A percentile compares a stretch with the other conserved stretches of the same genome.
Conservation (phyloP, 2,113 vertebrate genomes). For the Dipodomys ordii region DNA sequence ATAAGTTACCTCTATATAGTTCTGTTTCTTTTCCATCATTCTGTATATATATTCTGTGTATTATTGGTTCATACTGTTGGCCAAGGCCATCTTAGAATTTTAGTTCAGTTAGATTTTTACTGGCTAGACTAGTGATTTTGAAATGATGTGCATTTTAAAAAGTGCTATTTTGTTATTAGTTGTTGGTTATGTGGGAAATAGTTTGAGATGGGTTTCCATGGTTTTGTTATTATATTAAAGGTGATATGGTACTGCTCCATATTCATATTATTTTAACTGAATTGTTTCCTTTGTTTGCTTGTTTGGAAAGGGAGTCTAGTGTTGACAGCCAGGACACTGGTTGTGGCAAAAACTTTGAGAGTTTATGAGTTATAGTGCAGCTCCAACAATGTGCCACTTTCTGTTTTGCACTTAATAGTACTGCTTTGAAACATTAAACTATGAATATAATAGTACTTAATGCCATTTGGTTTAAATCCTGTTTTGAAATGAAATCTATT, state of each 20-base stretch:
- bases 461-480: slow-evolving; percentile 46
- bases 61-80: background rate
- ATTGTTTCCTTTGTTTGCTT: no score
- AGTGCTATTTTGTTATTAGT: background rate
- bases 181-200: background rate
- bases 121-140: background rate
- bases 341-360: background rate
- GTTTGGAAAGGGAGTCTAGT: background rate
- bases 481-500: slow-evolving; percentile 61
- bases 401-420: background rate
- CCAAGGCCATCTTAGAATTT: slow-evolving; percentile 50
- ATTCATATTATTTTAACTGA: background rate
- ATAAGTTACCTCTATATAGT: background rate
- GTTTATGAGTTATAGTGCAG: fast-evolving
- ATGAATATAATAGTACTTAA: background rate
- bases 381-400: background rate
- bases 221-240: background rate
- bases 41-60: background rate
- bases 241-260: background rate
- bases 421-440: background rate
- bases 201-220: background rate
- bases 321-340: background rate
- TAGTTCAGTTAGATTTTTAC: slow-evolving; percentile 43
- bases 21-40: background rate
- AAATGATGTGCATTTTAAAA: background rate